Evolutionary conservation across 2,797 vertebrate genomes (phyloP).

Genomic region (Myotis pilosus): DNA sequence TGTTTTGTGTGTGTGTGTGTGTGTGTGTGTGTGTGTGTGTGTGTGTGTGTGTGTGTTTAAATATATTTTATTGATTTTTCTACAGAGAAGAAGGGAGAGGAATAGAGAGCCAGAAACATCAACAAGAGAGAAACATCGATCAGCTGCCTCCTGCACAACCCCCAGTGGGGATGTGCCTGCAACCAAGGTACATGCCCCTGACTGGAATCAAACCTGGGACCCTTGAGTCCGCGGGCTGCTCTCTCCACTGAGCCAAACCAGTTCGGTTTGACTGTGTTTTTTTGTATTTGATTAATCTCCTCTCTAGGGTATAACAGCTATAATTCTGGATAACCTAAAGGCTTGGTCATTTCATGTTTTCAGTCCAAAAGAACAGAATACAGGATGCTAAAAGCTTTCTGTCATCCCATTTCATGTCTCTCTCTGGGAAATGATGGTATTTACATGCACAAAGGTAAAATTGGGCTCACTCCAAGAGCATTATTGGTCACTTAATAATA

Average conservation of each 20-base stretch:
- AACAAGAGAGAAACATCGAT: no score
- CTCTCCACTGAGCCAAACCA: no score
- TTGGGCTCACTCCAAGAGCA: neutral
- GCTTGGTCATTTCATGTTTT: neutral
- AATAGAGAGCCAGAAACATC: no score
- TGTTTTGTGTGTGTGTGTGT: no score
- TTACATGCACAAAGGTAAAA: neutral
- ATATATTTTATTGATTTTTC: no score
- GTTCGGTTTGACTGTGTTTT: neutral
- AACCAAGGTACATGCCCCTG: no score
- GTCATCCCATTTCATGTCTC: neutral
- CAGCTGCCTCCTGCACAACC: no score
- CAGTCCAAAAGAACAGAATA: neutral
- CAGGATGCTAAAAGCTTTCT: neutral
- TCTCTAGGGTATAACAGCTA: neutral
- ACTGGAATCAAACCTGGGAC: no score
- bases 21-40: fast-evolving
- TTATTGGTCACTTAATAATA: neutral
- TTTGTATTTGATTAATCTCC: neutral
- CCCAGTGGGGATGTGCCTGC: no score
- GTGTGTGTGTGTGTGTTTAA: neutral
- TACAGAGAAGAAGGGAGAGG: no score
- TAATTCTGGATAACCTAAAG: neutral
- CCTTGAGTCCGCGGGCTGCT: no score
- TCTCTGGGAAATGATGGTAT: neutral